Base-by-base conservation (phyloP, 1,140 invertebrate genomes). In the Drosophila kohkoa region DNA sequence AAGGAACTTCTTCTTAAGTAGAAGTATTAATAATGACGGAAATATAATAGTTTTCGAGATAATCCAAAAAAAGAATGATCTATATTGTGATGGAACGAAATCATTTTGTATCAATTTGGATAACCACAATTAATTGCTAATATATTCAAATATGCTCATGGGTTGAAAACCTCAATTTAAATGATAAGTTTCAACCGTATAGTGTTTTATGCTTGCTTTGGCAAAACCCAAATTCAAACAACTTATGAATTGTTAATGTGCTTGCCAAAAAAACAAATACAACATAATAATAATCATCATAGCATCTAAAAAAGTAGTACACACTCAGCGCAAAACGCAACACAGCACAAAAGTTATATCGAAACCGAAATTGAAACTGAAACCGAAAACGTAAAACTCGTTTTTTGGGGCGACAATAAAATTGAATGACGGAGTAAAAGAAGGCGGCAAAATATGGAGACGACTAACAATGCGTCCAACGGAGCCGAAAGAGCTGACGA, bases 401-500 rank as follows among this genome's bases (percentile, higher is more conserved):
- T 88, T 88, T 87, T 55, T 41, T 41, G 25, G 43, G 32, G 5
- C 68, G 20, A 43, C 54, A 49, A 64, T 64, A 71, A 57, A 63
- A 51, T 16, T 69, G 51, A 32, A 55, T 20, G 65, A 58, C 16
- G 15, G 66, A 46, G 67, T 25, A 57, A 16, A 11, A 57, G 54
- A 38, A 57, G 51, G 30, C 60, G 59, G 70, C 73, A 68, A 57
- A 58, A 43, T 35, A 52, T 28, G 28, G 55, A 78, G 52, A 45
- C 25, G 28, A 55, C 32, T 38, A 54, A 60, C 28, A 55, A 76
- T 63, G 78, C 86, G 81, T 90, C 83, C 75, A 88, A 78, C 80
- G 51, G 49, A 72, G 77, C 67, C 78, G 51, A 89, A 85, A 76
- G 85, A 79, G 52, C 72, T 81, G 86, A 85, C 77, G 81, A 89